Base-by-base conservation (phyloP, 64 coral and sea anemone species). In the Stichodactyla mertensii region DNA sequence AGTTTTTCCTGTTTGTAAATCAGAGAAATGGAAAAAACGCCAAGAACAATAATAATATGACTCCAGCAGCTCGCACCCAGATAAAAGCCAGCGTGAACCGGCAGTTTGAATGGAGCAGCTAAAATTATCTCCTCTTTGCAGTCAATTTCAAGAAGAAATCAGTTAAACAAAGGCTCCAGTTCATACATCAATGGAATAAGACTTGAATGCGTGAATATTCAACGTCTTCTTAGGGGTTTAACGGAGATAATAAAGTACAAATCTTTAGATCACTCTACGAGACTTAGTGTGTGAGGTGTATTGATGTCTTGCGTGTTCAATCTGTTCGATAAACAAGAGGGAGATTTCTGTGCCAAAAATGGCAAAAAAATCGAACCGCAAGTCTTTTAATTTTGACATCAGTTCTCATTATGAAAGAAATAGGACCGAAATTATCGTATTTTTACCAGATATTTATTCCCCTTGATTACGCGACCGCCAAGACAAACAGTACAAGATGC, bases 81-180 rank as follows among this genome's bases (percentile, higher is more conserved):
- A 81, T 81, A 81, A 81, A 14, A 20, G 19, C 78, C 78, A 81
- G 78, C 78, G 78, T 81, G 78, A 81, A 55, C 78, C 78, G 51
- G 78, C 78, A 55, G 78, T 53, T 53, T 81, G 18, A 81, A 53
- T 53, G 78, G 78, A 14, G 51, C 15, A 55, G 78, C 53, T 52
- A n/a, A 54, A 81, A 81, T 81, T 81, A 81, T 81, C 78, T 81
- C 4, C 36, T 81, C 78, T 81, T 18, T 53, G 22, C 36, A 54
- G 78, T 52, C 53, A 81, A 81, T 81, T 81, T 81, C 78, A 81
- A 81, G 78, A 53, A 81, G 78, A 81, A 53, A 81, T 52, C 78
- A 81, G 36, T 81, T 81, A 81, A 81, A 55, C 78, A 52, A 52
- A 81, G 78, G 53, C 78, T 53, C 24, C 69, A 74, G 69, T 23